Conservation (phyloP, 2,888 invertebrate species). For the Iselma pallidipennis region DNA sequence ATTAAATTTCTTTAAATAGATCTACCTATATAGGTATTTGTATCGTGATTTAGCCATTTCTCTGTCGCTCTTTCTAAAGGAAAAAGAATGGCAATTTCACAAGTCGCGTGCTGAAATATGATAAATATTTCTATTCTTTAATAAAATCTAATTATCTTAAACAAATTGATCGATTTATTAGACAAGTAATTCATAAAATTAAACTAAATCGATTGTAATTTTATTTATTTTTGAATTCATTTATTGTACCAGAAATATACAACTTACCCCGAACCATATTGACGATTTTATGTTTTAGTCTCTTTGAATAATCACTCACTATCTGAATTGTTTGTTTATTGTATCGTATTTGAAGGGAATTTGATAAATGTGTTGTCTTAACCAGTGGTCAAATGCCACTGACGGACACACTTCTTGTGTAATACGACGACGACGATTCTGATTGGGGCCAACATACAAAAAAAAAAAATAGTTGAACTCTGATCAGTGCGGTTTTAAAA, state of each 20-base stretch:
- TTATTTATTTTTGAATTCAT: background rate
- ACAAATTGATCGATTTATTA: too few relatives aligned
- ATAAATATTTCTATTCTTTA: too few relatives aligned
- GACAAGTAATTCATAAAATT: too few relatives aligned
- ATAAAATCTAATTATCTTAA: too few relatives aligned
- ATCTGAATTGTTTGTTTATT: background rate
- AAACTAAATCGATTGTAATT: background rate
- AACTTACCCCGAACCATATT: background rate
- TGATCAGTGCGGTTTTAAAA: constrained; percentile 23
- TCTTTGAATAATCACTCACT: background rate
- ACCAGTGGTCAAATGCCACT: constrained; percentile 11
- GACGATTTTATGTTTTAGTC: background rate
- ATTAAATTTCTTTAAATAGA: too few relatives aligned
- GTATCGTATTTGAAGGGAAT: background rate
- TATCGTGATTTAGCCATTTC: too few relatives aligned
- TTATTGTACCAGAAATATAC: too few relatives aligned
- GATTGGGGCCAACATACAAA: constrained; percentile 8
- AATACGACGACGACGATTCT: constrained; percentile 6
- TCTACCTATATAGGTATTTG: too few relatives aligned
- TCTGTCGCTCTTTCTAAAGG: too few relatives aligned
- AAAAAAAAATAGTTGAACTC: constrained; percentile 23
- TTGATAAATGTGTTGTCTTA: background rate
- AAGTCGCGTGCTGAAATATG: too few relatives aligned
- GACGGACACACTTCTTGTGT: constrained; percentile 19
- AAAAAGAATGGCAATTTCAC: too few relatives aligned